Conservation (phyloP, 1,140 invertebrate genomes). For the Pararge aegeria region DNA sequence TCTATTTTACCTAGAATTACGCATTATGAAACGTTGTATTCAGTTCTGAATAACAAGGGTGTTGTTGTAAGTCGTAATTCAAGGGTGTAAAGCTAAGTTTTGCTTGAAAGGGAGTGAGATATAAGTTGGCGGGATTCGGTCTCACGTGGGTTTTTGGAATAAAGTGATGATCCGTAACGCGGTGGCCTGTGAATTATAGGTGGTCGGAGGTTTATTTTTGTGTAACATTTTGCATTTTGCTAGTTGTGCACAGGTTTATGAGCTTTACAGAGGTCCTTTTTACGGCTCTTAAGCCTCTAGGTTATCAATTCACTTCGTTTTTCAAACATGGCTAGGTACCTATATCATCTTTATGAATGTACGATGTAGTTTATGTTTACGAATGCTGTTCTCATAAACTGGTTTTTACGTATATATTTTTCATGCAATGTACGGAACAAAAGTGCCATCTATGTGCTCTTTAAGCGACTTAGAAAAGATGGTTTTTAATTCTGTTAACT, state of each 20-base stretch:
- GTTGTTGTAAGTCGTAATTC: background rate
- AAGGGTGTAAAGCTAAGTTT: conserved; percentile 4
- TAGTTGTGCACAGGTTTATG: conserved; percentile 25
- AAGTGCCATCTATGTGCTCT: no score
- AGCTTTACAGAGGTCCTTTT: background rate
- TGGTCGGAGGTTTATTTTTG: conserved; percentile 26
- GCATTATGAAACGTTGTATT: conserved; percentile 2
- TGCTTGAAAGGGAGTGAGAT: conserved; percentile 15
- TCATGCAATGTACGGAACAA: no score
- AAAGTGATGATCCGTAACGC: conserved; percentile 49
- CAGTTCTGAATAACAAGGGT: background rate
- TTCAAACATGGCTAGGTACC: no score
- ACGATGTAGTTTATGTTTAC: no score
- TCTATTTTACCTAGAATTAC: conserved; percentile 10
- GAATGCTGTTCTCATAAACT: no score
- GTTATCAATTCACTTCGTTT: no score
- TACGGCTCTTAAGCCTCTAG: no score
- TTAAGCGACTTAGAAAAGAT: no score
- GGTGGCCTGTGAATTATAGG: conserved; percentile 45
- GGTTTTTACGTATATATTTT: no score
- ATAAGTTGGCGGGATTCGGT: conserved; percentile 18
- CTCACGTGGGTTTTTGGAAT: conserved; percentile 48
- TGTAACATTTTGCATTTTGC: conserved; percentile 13
- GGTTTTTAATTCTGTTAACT: no score
- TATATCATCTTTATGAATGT: no score